A percentile compares a stretch with the other conserved stretches of the same genome.
These are phyloP conservation scores for Neoscelio sp. DNA, from an alignment of 2,888 invertebrate genomes.

Conservation along the genomic window DNA sequence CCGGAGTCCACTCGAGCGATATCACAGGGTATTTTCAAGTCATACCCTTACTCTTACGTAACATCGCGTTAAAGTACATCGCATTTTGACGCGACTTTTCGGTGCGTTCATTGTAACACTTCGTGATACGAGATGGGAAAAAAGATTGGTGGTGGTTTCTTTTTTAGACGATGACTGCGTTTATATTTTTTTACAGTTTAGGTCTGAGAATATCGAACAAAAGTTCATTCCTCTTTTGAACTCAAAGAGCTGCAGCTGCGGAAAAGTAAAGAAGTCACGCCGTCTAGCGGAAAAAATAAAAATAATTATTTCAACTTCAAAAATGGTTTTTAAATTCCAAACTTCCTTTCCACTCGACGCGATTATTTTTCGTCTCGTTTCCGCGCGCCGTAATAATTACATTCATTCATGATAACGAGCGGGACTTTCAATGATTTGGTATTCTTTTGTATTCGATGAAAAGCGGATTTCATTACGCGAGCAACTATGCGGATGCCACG, in stretches of 20 bases:
- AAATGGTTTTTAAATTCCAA: too few species aligned
- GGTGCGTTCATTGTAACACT: conserved; percentile 32
- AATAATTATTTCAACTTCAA: too few species aligned
- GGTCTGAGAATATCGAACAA: too few species aligned
- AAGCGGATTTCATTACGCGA: conserved; percentile 47
- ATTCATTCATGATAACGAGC: conserved; percentile 51
- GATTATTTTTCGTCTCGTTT: conserved; percentile 40
- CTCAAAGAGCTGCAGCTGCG: too few species aligned
- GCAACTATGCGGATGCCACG: conserved; percentile 24
- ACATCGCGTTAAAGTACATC: conserved; percentile 21
- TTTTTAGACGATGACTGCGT: too few species aligned
- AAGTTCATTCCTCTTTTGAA: too few species aligned
- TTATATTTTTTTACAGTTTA: too few species aligned
- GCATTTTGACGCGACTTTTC: conserved; percentile 3
- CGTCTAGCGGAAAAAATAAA: too few species aligned
- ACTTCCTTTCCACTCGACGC: background rate
- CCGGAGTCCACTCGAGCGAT: conserved; percentile 14
- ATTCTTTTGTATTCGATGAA: conserved; percentile 47
- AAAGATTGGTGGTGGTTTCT: conserved; percentile 22
- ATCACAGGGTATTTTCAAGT: conserved; percentile 19
- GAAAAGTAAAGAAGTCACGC: too few species aligned
- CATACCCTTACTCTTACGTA: conserved; percentile 17
- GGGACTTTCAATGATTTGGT: conserved; percentile 54
- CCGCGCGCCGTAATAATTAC: conserved; percentile 45
- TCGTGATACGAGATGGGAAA: conserved; percentile 1